A percentile compares a stretch with the other conserved stretches of the same genome.
These are phyloP conservation scores for Tribolium freemani DNA, from an alignment of 2,888 invertebrate species.

Conservation along the genomic window DNA sequence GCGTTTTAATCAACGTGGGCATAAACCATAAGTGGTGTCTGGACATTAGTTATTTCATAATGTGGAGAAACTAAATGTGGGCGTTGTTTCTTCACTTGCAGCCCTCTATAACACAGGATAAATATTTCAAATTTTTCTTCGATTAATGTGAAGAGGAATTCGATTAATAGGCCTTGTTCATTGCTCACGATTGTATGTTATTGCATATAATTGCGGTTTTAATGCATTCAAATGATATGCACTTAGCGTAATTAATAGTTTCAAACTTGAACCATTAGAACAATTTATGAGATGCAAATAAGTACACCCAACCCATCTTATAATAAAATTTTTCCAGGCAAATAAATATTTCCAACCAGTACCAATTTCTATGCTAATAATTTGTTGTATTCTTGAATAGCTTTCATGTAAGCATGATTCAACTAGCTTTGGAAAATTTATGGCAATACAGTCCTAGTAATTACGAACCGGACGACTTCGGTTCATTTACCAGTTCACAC, in stretches of 20 bases:
- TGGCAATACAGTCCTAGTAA: neutral
- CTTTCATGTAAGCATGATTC: slow-evolving; percentile 3
- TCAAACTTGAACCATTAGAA: neutral
- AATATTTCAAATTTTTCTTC: neutral
- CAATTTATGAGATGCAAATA: slow-evolving; percentile 17
- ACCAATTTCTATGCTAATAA: slow-evolving; percentile 14
- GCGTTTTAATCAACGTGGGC: slow-evolving; percentile 51
- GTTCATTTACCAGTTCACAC: neutral
- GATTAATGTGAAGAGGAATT: neutral
- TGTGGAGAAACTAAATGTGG: too few species aligned
- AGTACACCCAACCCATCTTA: slow-evolving; percentile 4
- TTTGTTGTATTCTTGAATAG: slow-evolving; percentile 1
- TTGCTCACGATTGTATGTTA: neutral
- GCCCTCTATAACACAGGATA: neutral
- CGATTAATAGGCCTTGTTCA: neutral
- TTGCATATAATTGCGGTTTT: neutral
- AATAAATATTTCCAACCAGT: neutral
- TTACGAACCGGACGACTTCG: too few species aligned
- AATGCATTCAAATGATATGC: slow-evolving; percentile 6
- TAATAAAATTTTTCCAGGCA: neutral
- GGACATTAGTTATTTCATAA: too few species aligned
- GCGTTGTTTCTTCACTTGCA: slow-evolving; percentile 1
- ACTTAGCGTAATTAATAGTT: neutral
- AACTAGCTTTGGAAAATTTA: neutral
- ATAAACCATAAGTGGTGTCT: slow-evolving; percentile 33